phyloP scores from a whole-genome alignment of 1,140 invertebrate species.

The Aphaenogaster ashmeadi region DNA sequence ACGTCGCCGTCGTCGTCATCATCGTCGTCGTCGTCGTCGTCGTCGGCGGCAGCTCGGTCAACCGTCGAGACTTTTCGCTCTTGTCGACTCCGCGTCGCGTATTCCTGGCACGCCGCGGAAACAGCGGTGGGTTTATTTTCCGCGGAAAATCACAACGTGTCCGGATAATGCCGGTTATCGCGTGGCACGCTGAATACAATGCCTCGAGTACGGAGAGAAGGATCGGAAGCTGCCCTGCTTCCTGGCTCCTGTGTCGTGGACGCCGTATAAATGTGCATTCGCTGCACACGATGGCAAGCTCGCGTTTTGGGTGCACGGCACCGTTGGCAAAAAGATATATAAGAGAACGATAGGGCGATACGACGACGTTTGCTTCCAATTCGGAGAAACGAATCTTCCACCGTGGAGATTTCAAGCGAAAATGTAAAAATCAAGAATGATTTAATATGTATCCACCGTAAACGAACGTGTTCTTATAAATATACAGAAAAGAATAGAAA shows the following conservation, averaged over 20 bases:
- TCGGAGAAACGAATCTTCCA: slow-evolving; percentile 9
- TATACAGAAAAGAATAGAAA: slow-evolving; percentile 4
- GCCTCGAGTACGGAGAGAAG: slow-evolving; percentile 35
- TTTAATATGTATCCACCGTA: background rate
- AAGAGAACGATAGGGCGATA: slow-evolving; percentile 18
- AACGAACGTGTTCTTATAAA: slow-evolving; percentile 5
- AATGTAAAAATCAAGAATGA: slow-evolving; percentile 9
- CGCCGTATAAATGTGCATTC: slow-evolving; percentile 29
- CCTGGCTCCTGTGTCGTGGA: background rate
- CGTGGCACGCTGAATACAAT: slow-evolving; percentile 70
- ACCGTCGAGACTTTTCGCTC: slow-evolving; percentile 53
- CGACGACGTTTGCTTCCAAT: slow-evolving; percentile 8
- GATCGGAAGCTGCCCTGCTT: slow-evolving; percentile 27
- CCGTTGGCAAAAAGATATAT: background rate
- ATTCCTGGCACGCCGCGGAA: slow-evolving; percentile 78
- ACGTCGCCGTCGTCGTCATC: background rate
- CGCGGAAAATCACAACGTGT: slow-evolving; percentile 79
- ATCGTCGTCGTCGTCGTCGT: background rate
- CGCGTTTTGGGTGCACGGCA: background rate
- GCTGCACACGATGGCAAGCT: background rate
- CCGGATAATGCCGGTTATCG: slow-evolving; percentile 77
- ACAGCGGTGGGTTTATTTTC: slow-evolving; percentile 78
- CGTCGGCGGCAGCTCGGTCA: slow-evolving; percentile 62
- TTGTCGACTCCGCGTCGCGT: slow-evolving; percentile 59
- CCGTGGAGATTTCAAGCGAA: background rate